A percentile compares a stretch with the other conserved stretches of the same genome.
Evolutionary conservation across 2,797 vertebrate species (phyloP).

Genomic region (Pseudomugil gertrudae): DNA sequence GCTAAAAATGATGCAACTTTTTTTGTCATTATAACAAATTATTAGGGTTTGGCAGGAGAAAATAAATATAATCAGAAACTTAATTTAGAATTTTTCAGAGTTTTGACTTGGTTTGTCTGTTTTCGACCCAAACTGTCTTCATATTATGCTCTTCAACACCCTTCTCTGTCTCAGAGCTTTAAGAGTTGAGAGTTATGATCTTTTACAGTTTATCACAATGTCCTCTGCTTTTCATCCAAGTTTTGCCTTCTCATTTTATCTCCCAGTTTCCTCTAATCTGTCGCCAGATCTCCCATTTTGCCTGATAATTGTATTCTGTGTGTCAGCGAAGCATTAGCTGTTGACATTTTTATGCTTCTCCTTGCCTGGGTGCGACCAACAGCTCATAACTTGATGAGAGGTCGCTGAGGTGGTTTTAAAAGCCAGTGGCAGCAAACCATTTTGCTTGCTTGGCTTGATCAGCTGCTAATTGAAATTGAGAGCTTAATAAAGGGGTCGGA

Average conservation of each 20-base stretch:
- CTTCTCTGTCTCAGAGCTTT: constrained; percentile 19
- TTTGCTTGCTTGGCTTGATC: constrained; percentile 56
- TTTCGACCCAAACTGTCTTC: constrained; percentile 9
- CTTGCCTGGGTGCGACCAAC: constrained; percentile 29
- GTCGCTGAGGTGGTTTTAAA: constrained; percentile 25
- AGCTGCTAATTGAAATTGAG: constrained; percentile 65
- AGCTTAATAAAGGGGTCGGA: constrained; percentile 58
- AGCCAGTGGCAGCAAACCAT: constrained; percentile 30
- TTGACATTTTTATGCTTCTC: constrained; percentile 44
- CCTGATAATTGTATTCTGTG: constrained; percentile 12
- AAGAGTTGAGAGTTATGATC: constrained; percentile 9
- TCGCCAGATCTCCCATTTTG: constrained; percentile 15
- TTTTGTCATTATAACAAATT: constrained; percentile 19
- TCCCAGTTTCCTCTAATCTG: not conserved
- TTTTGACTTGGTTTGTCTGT: not conserved
- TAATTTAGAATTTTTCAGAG: not conserved
- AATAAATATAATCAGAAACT: constrained; percentile 1
- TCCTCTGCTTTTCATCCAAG: constrained; percentile 1
- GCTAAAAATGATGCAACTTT: constrained; percentile 1
- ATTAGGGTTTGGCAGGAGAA: constrained; percentile 5
- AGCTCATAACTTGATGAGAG: constrained; percentile 16
- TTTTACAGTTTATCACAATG: constrained; percentile 13
- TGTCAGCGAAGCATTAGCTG: constrained; percentile 28
- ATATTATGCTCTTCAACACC: not conserved
- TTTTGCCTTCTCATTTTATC: not conserved